Base-by-base conservation (phyloP, 2,888 invertebrate species). In the Epistrophe grossulariae region DNA sequence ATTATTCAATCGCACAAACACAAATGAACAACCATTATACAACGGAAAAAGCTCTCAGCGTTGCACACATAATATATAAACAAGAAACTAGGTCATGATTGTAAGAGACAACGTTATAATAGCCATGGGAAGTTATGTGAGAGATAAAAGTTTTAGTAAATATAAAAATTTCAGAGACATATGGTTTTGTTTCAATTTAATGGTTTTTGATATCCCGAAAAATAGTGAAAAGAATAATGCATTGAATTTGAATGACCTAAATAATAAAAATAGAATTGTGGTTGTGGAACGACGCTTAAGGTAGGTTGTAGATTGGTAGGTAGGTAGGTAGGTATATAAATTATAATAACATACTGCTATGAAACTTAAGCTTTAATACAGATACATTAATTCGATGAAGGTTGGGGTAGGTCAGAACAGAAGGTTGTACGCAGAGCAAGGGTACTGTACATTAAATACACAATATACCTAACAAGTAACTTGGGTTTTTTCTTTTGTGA, bases 81-180 rank as follows among this genome's bases (percentile, higher is more conserved):
- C 79, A 89, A 90, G 91, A 92, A 92, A 92, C 92, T 92, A 92
- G 92, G 92, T 93, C 92, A 92, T 92, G 93, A 92, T 91, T 92
- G 93, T 91, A 92, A 91, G 92, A 92, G 93, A 93, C 91, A 90
- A 91, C 91, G 89, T 90, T 90, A 92, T 90, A 89, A 72, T 76
- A 89, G 89, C 90, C 90, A 91, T 90, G 90, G 90, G 89, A 88
- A 92, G 90, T 91, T 90, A 91, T 92, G 91, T 89, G 92, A 91
- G 92, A 91, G 92, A 92, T 90, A 90, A 90, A 79, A 78, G 66
- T 59, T 74, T 68, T 79, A 84, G 45, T 80, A 70, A 70, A 72
- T 78, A 78, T 52, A 48, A 43, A 71, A 82, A 62, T 7, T 28
- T 55, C 43, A 76, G 43, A 77, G 40, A 66, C 64, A 72, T 70